These are phyloP conservation scores for Drosophila longiperda DNA, from an alignment of 2,888 invertebrate species.

Conservation along the genomic window DNA sequence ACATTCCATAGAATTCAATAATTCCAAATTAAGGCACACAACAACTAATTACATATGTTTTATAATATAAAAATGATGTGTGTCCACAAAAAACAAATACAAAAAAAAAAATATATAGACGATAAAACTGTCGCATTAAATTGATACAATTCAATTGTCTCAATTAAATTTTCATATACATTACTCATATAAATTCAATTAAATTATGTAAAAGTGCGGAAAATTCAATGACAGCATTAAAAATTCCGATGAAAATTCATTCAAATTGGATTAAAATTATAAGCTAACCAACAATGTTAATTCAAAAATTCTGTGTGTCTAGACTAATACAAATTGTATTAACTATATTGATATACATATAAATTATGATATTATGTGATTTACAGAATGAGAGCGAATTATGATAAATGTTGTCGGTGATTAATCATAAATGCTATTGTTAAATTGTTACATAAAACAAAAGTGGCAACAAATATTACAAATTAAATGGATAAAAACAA, in stretches of 20 bases:
- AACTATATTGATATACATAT: background rate
- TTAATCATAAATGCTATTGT: background rate
- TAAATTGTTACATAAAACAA: background rate
- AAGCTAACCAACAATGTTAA: constrained; percentile 32
- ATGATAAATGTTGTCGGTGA: constrained; percentile 14
- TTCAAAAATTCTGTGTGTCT: constrained; percentile 30
- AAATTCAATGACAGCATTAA: constrained; percentile 3
- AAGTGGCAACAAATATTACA: background rate
- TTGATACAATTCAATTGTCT: constrained; percentile 8
- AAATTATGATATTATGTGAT: constrained; percentile 18
- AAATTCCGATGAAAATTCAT: constrained; percentile 12
- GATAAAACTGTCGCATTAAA: constrained; percentile 7
- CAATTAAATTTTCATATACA: constrained; percentile 4
- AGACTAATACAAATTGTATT: constrained; percentile 4
- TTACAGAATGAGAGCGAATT: constrained; percentile 6
- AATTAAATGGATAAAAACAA: background rate
- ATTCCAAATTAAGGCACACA: background rate
- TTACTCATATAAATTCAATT: background rate
- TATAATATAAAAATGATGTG: background rate
- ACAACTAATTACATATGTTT: background rate
- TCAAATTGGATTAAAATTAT: constrained; percentile 20
- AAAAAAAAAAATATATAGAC: background rate
- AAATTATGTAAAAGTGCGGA: background rate
- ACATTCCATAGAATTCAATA: background rate
- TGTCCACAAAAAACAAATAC: background rate